Conservation (phyloP, 2,113 vertebrate species). For the Antechinus flavipes region DNA sequence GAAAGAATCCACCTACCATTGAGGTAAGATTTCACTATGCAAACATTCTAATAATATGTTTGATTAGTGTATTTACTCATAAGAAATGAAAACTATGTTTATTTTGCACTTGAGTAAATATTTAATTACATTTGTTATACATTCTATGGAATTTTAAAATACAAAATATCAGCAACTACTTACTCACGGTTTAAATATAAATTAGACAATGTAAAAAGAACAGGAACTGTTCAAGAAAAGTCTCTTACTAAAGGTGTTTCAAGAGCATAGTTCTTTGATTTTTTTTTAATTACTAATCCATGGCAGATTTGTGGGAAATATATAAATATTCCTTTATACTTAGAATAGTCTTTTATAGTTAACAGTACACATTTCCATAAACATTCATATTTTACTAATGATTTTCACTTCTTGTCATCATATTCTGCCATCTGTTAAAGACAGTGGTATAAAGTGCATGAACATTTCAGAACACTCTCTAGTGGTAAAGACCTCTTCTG, state of each 20-base stretch:
- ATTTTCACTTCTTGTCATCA: background rate
- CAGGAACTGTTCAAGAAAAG: slow-evolving; percentile 2
- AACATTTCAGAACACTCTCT: slow-evolving; percentile 30
- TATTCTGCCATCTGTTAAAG: slow-evolving; percentile 24
- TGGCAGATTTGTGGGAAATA: slow-evolving; percentile 9
- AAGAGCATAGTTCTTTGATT: slow-evolving; percentile 45
- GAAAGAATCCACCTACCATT: slow-evolving; percentile 92
- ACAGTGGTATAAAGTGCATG: slow-evolving; percentile 46
- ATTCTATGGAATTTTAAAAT: slow-evolving; percentile 43
- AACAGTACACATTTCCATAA: background rate
- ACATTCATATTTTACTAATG: slow-evolving; percentile 30
- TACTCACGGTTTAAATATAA: background rate
- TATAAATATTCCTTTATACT: background rate
- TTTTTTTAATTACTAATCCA: slow-evolving; percentile 36
- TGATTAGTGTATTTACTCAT: slow-evolving; percentile 34
- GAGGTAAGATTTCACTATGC: slow-evolving; percentile 87
- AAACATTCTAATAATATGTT: slow-evolving; percentile 26
- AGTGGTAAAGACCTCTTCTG: slow-evolving; percentile 23
- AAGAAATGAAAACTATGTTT: slow-evolving; percentile 37
- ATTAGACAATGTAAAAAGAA: background rate
- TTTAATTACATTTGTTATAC: slow-evolving; percentile 29
- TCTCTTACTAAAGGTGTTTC: background rate
- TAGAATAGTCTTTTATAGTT: slow-evolving; percentile 3
- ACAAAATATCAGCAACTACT: slow-evolving; percentile 18
- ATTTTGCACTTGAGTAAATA: slow-evolving; percentile 34